Percentiles rank a stretch among this genome's conserved stretches.
Evolutionary conservation across 2,888 invertebrate genomes (phyloP).

Genomic region (Priapulus caudatus): DNA sequence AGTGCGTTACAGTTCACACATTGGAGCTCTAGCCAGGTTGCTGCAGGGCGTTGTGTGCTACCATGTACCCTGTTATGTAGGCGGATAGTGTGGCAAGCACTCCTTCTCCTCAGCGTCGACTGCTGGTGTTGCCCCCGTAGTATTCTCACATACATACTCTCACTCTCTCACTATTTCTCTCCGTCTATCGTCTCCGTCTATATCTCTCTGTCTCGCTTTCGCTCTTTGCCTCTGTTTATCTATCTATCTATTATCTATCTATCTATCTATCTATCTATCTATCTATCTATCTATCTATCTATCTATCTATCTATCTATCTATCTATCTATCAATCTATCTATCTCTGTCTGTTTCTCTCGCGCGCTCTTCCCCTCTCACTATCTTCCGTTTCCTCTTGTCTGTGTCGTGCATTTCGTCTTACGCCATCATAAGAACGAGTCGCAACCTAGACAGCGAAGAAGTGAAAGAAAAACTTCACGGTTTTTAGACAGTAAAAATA

Average conservation of each 20-base stretch:
- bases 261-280: constrained; percentile 2
- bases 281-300: too few species aligned
- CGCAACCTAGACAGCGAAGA: too few species aligned
- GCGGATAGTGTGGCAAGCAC: neutral
- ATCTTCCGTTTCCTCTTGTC: neutral
- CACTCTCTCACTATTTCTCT: neutral
- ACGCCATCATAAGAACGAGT: too few species aligned
- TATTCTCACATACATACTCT: neutral
- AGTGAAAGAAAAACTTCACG: too few species aligned
- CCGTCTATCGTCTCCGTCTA: neutral
- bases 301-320: too few species aligned
- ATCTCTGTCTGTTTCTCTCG: constrained; percentile 6
- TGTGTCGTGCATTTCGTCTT: too few species aligned
- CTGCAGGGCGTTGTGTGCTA: too few species aligned
- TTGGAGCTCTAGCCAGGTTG: too few species aligned
- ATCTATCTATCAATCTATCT: too few species aligned
- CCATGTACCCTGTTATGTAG: neutral
- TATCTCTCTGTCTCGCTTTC: constrained; percentile 9
- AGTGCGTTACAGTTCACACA: too few species aligned
- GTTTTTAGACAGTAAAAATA: too few species aligned
- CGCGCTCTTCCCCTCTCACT: constrained; percentile 6
- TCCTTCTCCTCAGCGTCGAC: neutral
- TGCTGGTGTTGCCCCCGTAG: neutral
- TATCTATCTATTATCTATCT: constrained; percentile 2
- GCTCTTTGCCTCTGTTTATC: neutral